A percentile compares a stretch with the other conserved stretches of the same genome.
These are phyloP conservation scores for Linhomoeus sp. DNA, from an alignment of 2,888 invertebrate genomes.

Conservation along the genomic window DNA sequence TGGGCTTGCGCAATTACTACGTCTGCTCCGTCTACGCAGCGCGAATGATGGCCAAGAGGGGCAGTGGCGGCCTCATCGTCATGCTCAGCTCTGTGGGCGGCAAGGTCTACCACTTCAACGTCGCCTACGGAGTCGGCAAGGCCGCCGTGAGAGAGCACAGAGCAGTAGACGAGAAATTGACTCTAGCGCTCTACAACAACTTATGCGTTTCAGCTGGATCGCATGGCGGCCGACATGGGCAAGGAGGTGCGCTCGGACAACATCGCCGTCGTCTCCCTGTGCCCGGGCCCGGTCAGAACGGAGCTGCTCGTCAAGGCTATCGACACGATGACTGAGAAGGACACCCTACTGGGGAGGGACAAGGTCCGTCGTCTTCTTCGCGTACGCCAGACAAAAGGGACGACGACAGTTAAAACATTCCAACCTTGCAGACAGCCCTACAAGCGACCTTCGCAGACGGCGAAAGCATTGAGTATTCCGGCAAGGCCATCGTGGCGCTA, in stretches of 20 bases:
- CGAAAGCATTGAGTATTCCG: constrained; percentile 20
- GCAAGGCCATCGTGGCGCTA: constrained; percentile 17
- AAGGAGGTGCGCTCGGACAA: constrained; percentile 27
- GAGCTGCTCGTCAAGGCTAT: constrained; percentile 19
- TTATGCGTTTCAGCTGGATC: constrained; percentile 30
- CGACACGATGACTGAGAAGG: too few species aligned
- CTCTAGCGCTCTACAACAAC: too few species aligned
- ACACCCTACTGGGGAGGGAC: too few species aligned
- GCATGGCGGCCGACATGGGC: constrained; percentile 34
- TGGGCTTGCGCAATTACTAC: constrained; percentile 34
- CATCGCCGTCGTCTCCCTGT: constrained; percentile 30
- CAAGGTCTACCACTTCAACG: constrained; percentile 30
- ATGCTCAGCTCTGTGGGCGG: constrained; percentile 32
- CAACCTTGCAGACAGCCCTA: not conserved
- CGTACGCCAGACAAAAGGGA: too few species aligned
- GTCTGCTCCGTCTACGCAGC: constrained; percentile 30
- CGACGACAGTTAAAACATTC: too few species aligned
- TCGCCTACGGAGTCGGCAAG: constrained; percentile 33
- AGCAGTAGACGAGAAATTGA: too few species aligned
- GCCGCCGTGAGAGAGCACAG: too few species aligned
- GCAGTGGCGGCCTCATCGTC: constrained; percentile 29
- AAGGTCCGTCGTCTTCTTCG: too few species aligned
- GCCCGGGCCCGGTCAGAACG: constrained; percentile 33
- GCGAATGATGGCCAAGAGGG: constrained; percentile 27
- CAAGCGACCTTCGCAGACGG: constrained; percentile 13